These are phyloP conservation scores for Decapterus maruadsi DNA, from an alignment of 2,797 vertebrate genomes.

Conservation along the genomic window DNA sequence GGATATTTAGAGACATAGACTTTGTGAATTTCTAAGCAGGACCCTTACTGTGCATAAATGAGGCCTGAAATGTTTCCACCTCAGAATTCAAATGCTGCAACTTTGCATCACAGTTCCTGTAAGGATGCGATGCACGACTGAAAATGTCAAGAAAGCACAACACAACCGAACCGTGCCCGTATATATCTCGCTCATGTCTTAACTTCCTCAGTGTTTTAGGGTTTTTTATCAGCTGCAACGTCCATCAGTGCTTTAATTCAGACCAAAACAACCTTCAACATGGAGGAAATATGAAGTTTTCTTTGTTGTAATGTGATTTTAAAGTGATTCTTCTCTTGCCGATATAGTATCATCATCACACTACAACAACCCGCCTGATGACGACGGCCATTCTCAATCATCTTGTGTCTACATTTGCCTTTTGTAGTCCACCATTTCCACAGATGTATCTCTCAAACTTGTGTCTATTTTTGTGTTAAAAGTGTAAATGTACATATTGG, in stretches of 20 bases:
- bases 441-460: constrained; percentile 23
- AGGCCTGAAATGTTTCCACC: constrained; percentile 24
- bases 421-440: constrained; percentile 6
- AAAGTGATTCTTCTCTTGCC: background rate
- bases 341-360: background rate
- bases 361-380: background rate
- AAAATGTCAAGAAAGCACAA: background rate
- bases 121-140: too few species aligned
- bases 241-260: constrained; percentile 21
- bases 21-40: background rate
- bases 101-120: background rate
- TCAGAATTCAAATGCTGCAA: constrained; percentile 41
- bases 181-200: background rate
- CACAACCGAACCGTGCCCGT: background rate
- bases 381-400: constrained; percentile 24
- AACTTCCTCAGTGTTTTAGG: background rate
- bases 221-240: constrained; percentile 18
- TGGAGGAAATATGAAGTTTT: constrained; percentile 13
- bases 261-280: constrained; percentile 36
- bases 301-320: constrained; percentile 1
- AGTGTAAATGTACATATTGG: constrained; percentile 60
- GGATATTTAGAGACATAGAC: background rate
- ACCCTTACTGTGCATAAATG: constrained; percentile 16
- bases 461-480: constrained; percentile 50
- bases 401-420: constrained; percentile 27